These are phyloP conservation scores for Drosophila ezoana DNA, from an alignment of 2,888 invertebrate genomes.

Conservation along the genomic window DNA sequence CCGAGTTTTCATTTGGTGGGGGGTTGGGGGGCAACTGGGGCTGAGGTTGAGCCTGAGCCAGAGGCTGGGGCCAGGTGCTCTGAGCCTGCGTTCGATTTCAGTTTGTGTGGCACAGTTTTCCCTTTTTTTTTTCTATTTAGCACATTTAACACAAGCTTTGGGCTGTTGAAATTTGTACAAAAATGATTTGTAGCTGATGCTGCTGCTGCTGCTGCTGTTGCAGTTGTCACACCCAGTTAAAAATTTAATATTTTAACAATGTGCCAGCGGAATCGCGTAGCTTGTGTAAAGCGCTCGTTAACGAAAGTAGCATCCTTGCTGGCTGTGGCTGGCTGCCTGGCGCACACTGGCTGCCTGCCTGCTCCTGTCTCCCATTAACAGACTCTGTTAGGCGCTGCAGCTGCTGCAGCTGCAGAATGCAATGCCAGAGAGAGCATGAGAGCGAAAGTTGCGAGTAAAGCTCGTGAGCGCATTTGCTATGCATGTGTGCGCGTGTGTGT, in stretches of 20 bases:
- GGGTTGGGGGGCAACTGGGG: conserved; percentile 16
- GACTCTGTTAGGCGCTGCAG: conserved; percentile 14
- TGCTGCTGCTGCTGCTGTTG: conserved; percentile 21
- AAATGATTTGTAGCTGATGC: conserved; percentile 1
- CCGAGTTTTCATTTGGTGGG: conserved; percentile 74
- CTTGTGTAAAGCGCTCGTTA: conserved; percentile 61
- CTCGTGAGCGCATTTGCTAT: conserved; percentile 11
- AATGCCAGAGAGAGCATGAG: conserved; percentile 37
- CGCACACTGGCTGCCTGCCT: conserved; percentile 62
- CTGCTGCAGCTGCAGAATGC: conserved; percentile 50
- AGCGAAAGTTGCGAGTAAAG: conserved; percentile 13
- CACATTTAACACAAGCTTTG: conserved; percentile 14
- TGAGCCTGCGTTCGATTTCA: conserved; percentile 38
- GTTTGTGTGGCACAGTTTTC: conserved; percentile 30
- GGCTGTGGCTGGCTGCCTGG: conserved; percentile 72
- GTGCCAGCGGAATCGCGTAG: conserved; percentile 67
- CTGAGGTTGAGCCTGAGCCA: conserved; percentile 19
- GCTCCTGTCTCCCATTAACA: conserved; percentile 22
- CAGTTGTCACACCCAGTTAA: conserved; percentile 78
- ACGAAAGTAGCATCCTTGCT: conserved; percentile 71
- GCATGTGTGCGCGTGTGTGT: conserved; percentile 7
- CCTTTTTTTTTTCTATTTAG: background rate
- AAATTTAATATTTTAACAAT: conserved; percentile 73
- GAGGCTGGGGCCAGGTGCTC: conserved; percentile 42
- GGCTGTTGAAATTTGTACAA: background rate